These are phyloP conservation scores for Phocoena sinus DNA, from an alignment of 2,113 vertebrate species.

Conservation along the genomic window DNA sequence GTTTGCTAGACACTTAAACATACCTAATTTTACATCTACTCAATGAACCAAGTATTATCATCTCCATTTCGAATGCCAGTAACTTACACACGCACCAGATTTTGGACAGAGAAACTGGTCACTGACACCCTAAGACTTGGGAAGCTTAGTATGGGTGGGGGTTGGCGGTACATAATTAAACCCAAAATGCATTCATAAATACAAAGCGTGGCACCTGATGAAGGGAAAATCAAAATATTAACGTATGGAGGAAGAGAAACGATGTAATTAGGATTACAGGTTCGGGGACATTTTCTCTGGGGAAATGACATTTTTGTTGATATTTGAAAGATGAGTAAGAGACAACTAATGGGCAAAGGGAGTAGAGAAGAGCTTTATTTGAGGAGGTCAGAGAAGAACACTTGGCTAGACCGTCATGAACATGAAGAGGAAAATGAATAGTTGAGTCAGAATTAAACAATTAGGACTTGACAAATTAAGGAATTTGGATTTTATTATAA, in stretches of 20 bases:
- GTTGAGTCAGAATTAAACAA: background rate
- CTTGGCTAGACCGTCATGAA: background rate
- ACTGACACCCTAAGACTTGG: background rate
- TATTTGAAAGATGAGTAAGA: background rate
- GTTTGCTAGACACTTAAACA: background rate
- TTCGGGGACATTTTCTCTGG: background rate
- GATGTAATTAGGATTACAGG: background rate
- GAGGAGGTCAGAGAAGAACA: background rate
- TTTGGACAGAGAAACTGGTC: background rate
- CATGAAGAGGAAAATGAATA: background rate
- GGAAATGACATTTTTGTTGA: background rate
- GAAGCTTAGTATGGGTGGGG: rapidly evolving
- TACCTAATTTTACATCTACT: background rate
- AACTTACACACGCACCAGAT: background rate
- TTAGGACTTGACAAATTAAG: background rate
- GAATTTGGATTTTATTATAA: background rate
- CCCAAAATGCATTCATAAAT: background rate
- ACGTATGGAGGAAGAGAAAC: background rate
- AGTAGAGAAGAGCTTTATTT: background rate
- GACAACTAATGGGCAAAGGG: background rate
- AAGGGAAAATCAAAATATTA: background rate
- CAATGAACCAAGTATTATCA: background rate
- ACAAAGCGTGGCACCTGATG: background rate
- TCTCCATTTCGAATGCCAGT: background rate
- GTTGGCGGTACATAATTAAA: background rate